Base-by-base conservation (phyloP, 2,888 invertebrate species). In the Leptinotarsa tumamoca region DNA sequence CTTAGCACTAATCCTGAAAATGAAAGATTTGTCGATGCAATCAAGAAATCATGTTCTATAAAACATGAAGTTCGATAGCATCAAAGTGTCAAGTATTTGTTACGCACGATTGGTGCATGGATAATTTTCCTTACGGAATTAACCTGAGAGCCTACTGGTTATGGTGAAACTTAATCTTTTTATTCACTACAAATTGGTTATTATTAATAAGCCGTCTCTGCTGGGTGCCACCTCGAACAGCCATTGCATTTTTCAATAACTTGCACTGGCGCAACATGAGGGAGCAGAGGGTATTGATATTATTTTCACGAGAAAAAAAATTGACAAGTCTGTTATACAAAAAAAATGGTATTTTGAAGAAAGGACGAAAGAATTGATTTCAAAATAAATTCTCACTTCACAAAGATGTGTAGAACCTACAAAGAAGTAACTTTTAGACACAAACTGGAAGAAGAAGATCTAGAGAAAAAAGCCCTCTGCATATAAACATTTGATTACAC, bases 131-230 rank as follows among this genome's bases (percentile, higher is more conserved):
- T 7, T 54, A 56, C 21, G 43, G 72, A 72, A 63, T 63, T 66
- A 72, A 72, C 66, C 54, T 68, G 71, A 51, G 71, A 75, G 72
- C 71, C 72, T 72, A 70, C 72, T 74, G 75, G 74, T 71, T 76
- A 76, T 74, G 74, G 74, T 72, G 76, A 76, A 76, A 78, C 75
- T 71, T 77, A 77, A 78, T 79, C 76, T 80, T 78, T 79, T 76
- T 75, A 78, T 72, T 79, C 73, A 70, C 74, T 76, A 78, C 80
- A 78, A 80, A 80, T 78, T 80, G 80, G 68, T 78, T 78, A 78
- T 78, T 79, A 78, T 78, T 78, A 76, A 74, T 76, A 76, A 74
- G 74, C 74, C 56, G 73, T 66, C 78, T 67, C 79, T 50, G 79
- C 70, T 72, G 79, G 78, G 69, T 68, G 72, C 74, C 76, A 68